Base-by-base conservation (phyloP, 2,797 vertebrate genomes). In the Coccyzus lansbergi region DNA sequence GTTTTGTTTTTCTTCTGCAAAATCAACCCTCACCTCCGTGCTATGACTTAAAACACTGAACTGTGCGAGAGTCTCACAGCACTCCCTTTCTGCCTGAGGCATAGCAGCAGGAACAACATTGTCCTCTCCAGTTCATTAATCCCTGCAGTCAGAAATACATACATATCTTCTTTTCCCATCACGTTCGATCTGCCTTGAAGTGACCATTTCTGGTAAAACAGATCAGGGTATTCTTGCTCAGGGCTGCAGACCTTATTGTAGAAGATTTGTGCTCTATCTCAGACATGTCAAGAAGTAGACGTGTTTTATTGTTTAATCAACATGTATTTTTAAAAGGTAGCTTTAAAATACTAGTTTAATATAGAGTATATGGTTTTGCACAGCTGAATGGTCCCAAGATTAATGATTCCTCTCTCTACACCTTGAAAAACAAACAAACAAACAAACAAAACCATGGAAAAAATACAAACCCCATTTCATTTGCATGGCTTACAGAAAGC, bases 281-380 rank as follows among this genome's bases (percentile, higher is more conserved):
- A 51, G 42, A 48, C 10, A 26, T 46, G 59, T 71, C 42, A 78
- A 22, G 34, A 91, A 69, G 29, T 28, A 51, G 38, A 40, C 49
- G n/a, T 68, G 42, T 42, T 89, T 58, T 92, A 65, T 14, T 67
- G 36, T 89, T 83, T 75, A 33, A 87, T 81, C 53, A 81, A 68
- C 48, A 55, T 7, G 4, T 77, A 83, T 53, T 83, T 48, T 71
- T 31, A 83, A 33, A 64, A 78, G 25, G 19, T 7, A 80, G 40
- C n/a, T 77, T 92, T 77, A 67, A 93, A 92, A 64, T 11, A 78
- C 8, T 3, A 59, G 19, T 64, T 76, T 68, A 68, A 56, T 58
- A 89, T 0, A 38, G 4, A 56, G 22, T 12, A 25, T 10, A 36
- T 15, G 10, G 19, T 65, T 88, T 90, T 90, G 55, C 74, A 86